These are phyloP conservation scores for Grus americana DNA, from an alignment of 2,113 vertebrate genomes.

Conservation along the genomic window DNA sequence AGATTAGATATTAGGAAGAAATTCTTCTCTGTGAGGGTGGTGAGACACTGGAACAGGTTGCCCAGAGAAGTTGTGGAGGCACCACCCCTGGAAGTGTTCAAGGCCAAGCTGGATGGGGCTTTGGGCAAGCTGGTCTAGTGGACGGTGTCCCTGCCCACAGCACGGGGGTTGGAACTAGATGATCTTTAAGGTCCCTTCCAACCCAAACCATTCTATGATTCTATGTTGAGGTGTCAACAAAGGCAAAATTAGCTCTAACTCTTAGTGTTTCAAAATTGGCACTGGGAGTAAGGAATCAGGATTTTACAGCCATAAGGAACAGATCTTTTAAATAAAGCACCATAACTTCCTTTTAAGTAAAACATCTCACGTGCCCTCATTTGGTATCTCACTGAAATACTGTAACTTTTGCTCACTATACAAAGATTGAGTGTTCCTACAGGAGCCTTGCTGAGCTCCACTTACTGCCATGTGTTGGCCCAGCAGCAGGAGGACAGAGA, in stretches of 20 bases:
- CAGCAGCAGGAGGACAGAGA: background rate
- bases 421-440: fast-evolving
- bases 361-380: slow-evolving; percentile 1
- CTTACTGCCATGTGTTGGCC: background rate
- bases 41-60: too few species aligned
- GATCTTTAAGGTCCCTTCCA: too few species aligned
- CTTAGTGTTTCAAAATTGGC: background rate
- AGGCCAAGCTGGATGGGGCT: too few species aligned
- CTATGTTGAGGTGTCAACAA: background rate
- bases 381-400: background rate
- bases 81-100: too few species aligned
- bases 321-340: background rate
- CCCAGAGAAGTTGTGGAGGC: too few species aligned
- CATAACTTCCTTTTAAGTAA: background rate
- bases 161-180: too few species aligned
- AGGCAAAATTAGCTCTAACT: background rate
- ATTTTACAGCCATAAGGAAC: background rate
- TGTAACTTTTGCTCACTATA: fast-evolving
- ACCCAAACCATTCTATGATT: too few species aligned
- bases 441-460: background rate
- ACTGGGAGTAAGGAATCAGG: background rate
- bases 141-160: too few species aligned
- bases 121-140: too few species aligned
- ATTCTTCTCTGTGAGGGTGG: too few species aligned
- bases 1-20: too few species aligned